Base-by-base conservation (phyloP, 92 coral and sea anemone genomes). In the Zoanthus solanderi region DNA sequence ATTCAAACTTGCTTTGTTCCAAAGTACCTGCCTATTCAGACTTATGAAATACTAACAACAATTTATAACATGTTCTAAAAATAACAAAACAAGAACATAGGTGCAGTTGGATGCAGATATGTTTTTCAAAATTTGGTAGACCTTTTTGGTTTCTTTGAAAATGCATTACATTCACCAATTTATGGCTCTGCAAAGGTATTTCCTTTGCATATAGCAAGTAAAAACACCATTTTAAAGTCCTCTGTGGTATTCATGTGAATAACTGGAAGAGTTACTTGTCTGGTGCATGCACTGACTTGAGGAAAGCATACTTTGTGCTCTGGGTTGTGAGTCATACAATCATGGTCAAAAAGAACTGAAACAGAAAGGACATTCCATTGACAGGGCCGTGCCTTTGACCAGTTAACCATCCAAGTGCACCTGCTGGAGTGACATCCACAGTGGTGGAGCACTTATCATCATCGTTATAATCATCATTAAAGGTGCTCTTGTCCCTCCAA, bases 301-400 rank as follows among this genome's bases (percentile, higher is more conserved):
- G 92, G 92, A n/a, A 89, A 89, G 84, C 92, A 83, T 66, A 89
- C 67, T 8, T 15, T 76, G 46, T 83, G 88, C 84, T 12, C 23
- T 57, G 92, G 89, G 87, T 84, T 89, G 48, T 72, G 88, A 53
- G 73, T 16, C 83, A 84, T 28, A 56, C 92, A 89, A 31, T 76
- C 88, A 47, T 89, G 92, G 66, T 89, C 78, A 84, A 82, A 89
- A 18, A 71, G 79, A 69, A 76, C 89, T 15, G 84, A 54, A 11
- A 89, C 52, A 7, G 57, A 68, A 32, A 89, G 46, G 44, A 56
- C 9, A 57, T 89, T 0, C 84, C 83, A 73, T 85, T 56, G 54
- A 89, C 71, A 30, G 92, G 92, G n/a, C 75, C 60, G 84, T 89
- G 84, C 78, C 88, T 32, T 66, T 89, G 92, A 57, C 84, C 92